Base-by-base conservation (phyloP, 2,888 invertebrate genomes). In the Dorcus hopei region DNA sequence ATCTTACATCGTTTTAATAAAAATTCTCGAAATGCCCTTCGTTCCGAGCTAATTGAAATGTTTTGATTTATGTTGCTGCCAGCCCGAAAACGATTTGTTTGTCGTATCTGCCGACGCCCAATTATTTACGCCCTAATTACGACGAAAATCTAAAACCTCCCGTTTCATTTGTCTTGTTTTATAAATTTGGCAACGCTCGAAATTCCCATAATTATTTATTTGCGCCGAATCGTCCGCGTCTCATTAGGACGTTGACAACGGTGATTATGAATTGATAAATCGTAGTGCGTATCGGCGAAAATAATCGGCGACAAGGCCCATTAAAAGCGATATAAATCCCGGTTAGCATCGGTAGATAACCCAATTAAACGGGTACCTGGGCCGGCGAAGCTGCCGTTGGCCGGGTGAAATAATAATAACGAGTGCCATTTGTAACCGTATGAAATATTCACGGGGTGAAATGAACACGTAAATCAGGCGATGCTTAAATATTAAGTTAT, bases 311-410 rank as follows among this genome's bases (percentile, higher is more conserved):
- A 72, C 72, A 71, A 70, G 69, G 68, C 70, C 68, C 68, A 70
- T 71, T 73, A 72, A 72, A 70, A 70, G 69, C 68, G 69, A 65
- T 68, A 74, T 74, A 74, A 74, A 74, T 74, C 70, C 70, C 61
- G 64, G 70, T 73, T 73, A 71, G 67, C 65, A 71, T 69, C 68
- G 70, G 69, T 68, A 70, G 70, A 72, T 71, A 67, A 70, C 70
- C 73, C 74, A 74, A 74, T 74, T 74, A 74, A 70, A 70, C 66
- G 57, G 67, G 7, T 14, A 39, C 47, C 43, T 40, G 52, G 45
- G 67, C 68, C 66, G 67, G 66, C 65, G 53, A 33, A 33, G 26
- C 65, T 65, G 65, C 66, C 64, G 63, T 61, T 65, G 64, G 65
- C 56, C 55, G 65, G 68, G 67, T 69, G 65, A 71, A 72, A 71